phyloP scores from a whole-genome alignment of 2,888 invertebrate genomes.

The Agriotes lineatus region DNA sequence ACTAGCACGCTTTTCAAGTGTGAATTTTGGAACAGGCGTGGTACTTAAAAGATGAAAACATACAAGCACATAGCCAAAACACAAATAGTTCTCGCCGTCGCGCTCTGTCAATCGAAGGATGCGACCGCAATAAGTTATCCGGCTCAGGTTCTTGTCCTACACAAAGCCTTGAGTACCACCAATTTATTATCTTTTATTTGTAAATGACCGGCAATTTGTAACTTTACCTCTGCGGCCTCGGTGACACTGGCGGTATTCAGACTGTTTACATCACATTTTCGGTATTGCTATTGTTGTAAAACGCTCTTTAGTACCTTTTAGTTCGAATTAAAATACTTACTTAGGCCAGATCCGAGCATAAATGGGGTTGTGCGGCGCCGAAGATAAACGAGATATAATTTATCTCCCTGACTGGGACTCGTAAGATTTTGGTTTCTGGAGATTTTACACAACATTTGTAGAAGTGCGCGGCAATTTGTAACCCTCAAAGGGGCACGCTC shows the following conservation, averaged over 20 bases:
- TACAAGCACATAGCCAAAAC: slow-evolving; percentile 18
- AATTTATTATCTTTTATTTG: slow-evolving; percentile 66
- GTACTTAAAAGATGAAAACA: slow-evolving; percentile 5
- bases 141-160: slow-evolving; percentile 48
- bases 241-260: slow-evolving; percentile 48
- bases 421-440: slow-evolving; percentile 43
- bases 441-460: slow-evolving; percentile 38
- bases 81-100: slow-evolving; percentile 45
- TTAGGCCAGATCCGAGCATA: slow-evolving; percentile 54
- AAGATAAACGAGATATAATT: slow-evolving; percentile 63
- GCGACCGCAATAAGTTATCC: slow-evolving; percentile 59
- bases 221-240: slow-evolving; percentile 57
- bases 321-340: slow-evolving; percentile 60
- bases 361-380: slow-evolving; percentile 53
- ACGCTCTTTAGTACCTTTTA: slow-evolving; percentile 59
- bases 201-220: slow-evolving; percentile 64
- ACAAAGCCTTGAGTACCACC: slow-evolving; percentile 59
- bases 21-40: too few species aligned
- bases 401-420: slow-evolving; percentile 54
- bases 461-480: slow-evolving; percentile 38
- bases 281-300: slow-evolving; percentile 55
- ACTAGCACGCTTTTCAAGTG: too few species aligned
- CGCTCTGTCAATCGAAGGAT: slow-evolving; percentile 48
- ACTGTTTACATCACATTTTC: slow-evolving; percentile 55
- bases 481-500: slow-evolving; percentile 26